Conservation (phyloP, 2,113 vertebrate species). For the Castor canadensis region DNA sequence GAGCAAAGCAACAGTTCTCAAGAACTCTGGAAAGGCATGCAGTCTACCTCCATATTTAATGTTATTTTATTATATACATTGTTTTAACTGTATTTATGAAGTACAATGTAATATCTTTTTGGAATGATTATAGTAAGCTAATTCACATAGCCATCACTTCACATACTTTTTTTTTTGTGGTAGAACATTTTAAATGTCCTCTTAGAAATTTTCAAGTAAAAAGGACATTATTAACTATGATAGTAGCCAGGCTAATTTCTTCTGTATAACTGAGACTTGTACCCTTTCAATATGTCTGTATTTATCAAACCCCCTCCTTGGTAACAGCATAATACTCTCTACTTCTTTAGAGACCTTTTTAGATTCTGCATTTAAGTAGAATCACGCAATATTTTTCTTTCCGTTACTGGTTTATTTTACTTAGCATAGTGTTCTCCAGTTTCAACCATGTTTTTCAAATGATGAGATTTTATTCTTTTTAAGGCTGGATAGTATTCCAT, state of each 20-base stretch:
- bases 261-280: neutral
- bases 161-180: neutral
- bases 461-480: neutral
- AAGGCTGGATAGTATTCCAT: neutral
- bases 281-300: fast-evolving
- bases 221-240: neutral
- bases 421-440: neutral
- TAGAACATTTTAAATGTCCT: neutral
- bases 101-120: neutral
- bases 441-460: neutral
- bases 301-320: neutral
- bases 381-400: neutral
- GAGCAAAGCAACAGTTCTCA: neutral
- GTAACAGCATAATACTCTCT: neutral
- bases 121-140: neutral
- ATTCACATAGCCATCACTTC: neutral
- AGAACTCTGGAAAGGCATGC: neutral
- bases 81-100: neutral
- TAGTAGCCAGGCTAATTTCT: neutral
- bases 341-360: neutral
- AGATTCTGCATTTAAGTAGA: neutral
- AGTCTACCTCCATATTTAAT: neutral
- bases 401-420: neutral
- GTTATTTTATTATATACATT: neutral
- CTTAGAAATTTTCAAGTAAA: neutral